Conservation (phyloP, 2,113 vertebrate species). For the Rhinichthys klamathensis region DNA sequence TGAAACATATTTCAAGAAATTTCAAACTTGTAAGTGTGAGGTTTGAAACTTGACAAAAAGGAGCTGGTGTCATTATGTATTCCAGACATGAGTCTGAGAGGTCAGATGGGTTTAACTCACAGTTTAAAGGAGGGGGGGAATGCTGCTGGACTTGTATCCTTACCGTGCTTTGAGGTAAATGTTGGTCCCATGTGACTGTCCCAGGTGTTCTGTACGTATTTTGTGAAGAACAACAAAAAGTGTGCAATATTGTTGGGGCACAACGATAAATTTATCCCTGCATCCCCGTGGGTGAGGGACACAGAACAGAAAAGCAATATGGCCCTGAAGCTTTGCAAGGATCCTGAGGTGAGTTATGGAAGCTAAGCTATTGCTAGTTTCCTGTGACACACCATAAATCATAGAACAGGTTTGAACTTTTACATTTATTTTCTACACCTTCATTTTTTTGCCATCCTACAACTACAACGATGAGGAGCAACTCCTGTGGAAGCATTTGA, state of each 20-base stretch:
- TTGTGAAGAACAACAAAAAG: conserved; percentile 14
- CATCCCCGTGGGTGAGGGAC: conserved; percentile 49
- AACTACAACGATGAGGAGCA: background rate
- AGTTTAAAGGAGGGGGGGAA: background rate
- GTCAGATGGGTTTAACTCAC: background rate
- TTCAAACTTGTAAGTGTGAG: no score
- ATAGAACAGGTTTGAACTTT: conserved; percentile 49
- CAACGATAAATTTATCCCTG: conserved; percentile 52
- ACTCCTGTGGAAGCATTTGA: background rate
- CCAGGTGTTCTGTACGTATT: conserved; percentile 24
- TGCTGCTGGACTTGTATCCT: background rate
- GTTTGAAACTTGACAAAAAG: no score
- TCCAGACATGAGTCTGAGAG: background rate
- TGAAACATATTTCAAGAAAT: no score
- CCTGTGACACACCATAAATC: conserved; percentile 55
- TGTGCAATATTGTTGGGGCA: conserved; percentile 34
- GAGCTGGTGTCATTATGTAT: background rate
- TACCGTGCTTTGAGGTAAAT: background rate
- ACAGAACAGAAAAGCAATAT: conserved; percentile 52
- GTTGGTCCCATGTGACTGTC: background rate
- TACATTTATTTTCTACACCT: conserved; percentile 31
- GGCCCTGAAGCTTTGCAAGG: conserved; percentile 57
- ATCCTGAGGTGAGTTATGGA: conserved; percentile 59
- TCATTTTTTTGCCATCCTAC: conserved; percentile 33
- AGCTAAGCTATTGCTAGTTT: conserved; percentile 56